Evolutionary conservation across 2,113 vertebrate genomes (phyloP).

Genomic region (Nycticryphes semicollaris): DNA sequence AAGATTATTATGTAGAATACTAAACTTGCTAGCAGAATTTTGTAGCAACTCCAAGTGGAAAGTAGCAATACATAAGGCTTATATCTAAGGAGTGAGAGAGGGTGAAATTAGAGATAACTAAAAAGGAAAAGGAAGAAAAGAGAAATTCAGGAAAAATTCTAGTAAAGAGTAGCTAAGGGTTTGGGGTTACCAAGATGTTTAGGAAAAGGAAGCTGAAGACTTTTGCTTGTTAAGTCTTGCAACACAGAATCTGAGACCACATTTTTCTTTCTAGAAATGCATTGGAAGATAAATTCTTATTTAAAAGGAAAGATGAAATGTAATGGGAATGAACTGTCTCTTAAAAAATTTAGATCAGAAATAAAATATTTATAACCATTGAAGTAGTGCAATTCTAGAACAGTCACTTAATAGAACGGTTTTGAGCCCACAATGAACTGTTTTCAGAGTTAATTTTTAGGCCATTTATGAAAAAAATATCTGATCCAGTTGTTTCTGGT

Average conservation of each 20-base stretch:
- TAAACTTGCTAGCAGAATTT: background rate
- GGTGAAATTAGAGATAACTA: background rate
- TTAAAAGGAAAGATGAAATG: background rate
- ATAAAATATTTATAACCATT: background rate
- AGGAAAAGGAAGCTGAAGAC: background rate
- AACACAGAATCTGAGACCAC: background rate
- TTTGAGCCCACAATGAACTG: background rate
- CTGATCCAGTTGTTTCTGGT: background rate
- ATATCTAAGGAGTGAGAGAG: background rate
- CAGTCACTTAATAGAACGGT: background rate
- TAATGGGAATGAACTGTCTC: background rate
- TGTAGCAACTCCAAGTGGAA: background rate
- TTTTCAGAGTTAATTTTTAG: background rate
- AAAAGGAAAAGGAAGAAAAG: background rate
- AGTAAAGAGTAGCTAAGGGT: background rate
- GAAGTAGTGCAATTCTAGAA: background rate
- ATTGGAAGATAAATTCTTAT: background rate
- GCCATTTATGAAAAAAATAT: background rate
- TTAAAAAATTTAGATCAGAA: background rate
- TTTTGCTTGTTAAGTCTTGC: background rate
- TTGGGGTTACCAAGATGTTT: background rate
- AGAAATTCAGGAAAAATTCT: background rate
- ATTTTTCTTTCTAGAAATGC: background rate
- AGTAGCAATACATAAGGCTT: background rate
- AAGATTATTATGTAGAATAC: background rate